These are phyloP conservation scores for Eumacrocentrus americanus DNA, from an alignment of 2,888 invertebrate species.

Conservation along the genomic window DNA sequence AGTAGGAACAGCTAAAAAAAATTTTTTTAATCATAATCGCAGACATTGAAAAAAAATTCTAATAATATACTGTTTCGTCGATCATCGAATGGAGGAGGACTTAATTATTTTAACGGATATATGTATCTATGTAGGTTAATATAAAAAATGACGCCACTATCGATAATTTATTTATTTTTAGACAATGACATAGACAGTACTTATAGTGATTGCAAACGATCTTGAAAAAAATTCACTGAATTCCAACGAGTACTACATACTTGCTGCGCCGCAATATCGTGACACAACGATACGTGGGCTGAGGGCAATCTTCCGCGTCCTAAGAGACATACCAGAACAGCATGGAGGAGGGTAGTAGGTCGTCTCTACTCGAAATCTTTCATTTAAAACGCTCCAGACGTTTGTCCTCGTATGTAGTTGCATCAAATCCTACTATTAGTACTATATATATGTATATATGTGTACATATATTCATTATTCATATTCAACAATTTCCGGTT, in stretches of 20 bases:
- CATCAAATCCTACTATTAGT: too few species aligned
- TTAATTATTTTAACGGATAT: background rate
- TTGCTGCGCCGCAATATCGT: constrained; percentile 10
- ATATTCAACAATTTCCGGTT: too few species aligned
- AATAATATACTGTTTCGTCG: background rate
- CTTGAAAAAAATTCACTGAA: constrained; percentile 3
- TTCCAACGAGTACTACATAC: constrained; percentile 24
- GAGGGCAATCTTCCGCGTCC: constrained; percentile 35
- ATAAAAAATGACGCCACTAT: background rate
- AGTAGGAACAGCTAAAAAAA: background rate
- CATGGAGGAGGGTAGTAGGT: background rate
- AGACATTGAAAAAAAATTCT: background rate
- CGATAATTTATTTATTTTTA: background rate
- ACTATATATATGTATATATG: too few species aligned
- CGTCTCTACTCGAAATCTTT: constrained; percentile 1
- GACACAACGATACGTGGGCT: constrained; percentile 34
- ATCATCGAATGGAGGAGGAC: background rate
- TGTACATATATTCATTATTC: too few species aligned
- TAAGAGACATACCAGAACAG: constrained; percentile 28
- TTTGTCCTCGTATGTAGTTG: too few species aligned
- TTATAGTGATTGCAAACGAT: background rate
- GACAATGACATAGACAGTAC: background rate
- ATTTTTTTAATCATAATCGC: background rate
- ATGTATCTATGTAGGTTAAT: too few species aligned
- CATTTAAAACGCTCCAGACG: too few species aligned